phyloP scores from a whole-genome alignment of 2,797 vertebrate species.

The Myotis planiceps region DNA sequence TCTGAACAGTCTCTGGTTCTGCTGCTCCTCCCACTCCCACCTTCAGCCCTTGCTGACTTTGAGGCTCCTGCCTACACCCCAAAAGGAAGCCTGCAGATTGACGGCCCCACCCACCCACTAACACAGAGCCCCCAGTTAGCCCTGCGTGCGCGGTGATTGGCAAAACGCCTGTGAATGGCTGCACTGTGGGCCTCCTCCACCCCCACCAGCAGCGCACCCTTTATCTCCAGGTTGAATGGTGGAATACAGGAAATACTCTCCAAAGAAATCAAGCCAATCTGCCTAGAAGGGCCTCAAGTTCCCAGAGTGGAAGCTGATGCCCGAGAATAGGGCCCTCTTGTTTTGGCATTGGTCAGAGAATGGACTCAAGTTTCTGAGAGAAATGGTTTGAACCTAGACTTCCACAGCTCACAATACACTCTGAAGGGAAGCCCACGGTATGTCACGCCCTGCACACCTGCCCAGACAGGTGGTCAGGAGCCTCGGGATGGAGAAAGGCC shows the following conservation, averaged over 20 bases:
- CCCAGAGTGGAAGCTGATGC: slow-evolving; percentile 72
- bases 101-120: background rate
- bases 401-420: slow-evolving; percentile 52
- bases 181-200: slow-evolving; percentile 27
- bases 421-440: background rate
- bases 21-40: background rate
- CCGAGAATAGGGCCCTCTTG: slow-evolving; percentile 73
- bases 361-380: slow-evolving; percentile 71
- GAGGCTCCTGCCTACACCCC: background rate
- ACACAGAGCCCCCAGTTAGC: background rate
- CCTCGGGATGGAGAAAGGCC: background rate
- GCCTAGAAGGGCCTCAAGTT: slow-evolving; percentile 66
- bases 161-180: slow-evolving; percentile 45
- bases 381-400: slow-evolving; percentile 31
- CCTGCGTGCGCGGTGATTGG: background rate
- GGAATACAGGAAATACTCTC: slow-evolving; percentile 74
- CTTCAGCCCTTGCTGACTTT: background rate
- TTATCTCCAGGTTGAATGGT: slow-evolving; percentile 75
- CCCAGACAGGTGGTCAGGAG: background rate
- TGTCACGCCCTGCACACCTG: background rate
- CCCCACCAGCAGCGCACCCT: background rate
- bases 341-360: slow-evolving; percentile 46
- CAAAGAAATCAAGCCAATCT: slow-evolving; percentile 76
- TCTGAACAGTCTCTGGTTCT: background rate
- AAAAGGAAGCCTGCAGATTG: background rate